Evolutionary conservation across 2,113 vertebrate species (phyloP), one percentile per base, ranked within the genome.

Genomic region (Sardina pilchardus): DNA sequence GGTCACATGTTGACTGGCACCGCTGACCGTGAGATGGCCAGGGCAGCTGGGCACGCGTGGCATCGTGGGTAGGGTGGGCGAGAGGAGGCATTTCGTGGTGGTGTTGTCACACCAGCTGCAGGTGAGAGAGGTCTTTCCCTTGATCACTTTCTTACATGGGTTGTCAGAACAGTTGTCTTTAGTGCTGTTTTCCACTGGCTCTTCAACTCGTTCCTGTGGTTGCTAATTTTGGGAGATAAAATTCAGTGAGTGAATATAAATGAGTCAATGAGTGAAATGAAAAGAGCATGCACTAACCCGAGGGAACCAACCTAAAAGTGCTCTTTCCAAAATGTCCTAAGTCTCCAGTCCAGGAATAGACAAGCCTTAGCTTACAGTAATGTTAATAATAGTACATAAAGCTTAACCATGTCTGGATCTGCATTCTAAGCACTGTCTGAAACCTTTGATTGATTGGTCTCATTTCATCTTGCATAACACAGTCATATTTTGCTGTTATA

Each of bases 1-100:
- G 3, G 95, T 95, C 63, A 97, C 96, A 85, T 95, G 92, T 87
- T 92, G 95, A 53, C 91, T 85, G 7, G 91, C 85, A 59, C 44
- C 42, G 47, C 94, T 93, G 81, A 96, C 94, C 44, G 95, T 96
- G 88, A 96, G 86, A 87, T 95, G 94, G 30, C 96, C 94, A 0
- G 95, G 96, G 75, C 96, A 97, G 87, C 96, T 97, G 86, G 96
- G 87, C 94, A 97, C 96, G 24, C 63, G 81, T 84, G 53, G 82
- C 43, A 82, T 36, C 2, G 42, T 26, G 45, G 39, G 59, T 47
- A 63, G 59, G 1, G 45, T 80, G 21, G 34, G 26, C 85, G 56
- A 82, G 43, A 43, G 47, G 56, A 8, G 26, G 17, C 47, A n/a
- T 53, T 24, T 84, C 5, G 82, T 42, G 34, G 53, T 81, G 34